phyloP scores from a whole-genome alignment of 92 coral and sea anemone species.

The Palythoa grandis region DNA sequence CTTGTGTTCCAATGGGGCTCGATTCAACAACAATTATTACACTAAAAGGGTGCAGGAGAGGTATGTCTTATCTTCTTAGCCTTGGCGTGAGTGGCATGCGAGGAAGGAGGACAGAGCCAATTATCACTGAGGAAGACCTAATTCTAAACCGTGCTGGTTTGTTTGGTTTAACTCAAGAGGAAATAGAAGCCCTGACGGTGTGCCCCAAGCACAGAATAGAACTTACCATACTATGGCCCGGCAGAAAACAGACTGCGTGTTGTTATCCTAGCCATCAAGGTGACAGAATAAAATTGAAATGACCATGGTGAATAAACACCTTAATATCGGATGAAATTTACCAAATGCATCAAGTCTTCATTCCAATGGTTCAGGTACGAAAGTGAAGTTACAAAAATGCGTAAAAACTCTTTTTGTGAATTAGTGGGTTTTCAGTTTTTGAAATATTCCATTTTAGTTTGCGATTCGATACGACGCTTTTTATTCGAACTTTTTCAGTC shows the following conservation, averaged over 20 bases:
- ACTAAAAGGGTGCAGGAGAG: not conserved
- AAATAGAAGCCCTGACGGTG: conserved; percentile 15
- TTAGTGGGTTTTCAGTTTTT: not conserved
- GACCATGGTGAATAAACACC: conserved; percentile 27
- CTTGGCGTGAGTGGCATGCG: no score
- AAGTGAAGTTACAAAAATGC: not conserved
- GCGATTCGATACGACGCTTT: no score
- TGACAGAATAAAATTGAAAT: conserved; percentile 11
- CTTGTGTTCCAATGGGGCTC: no score
- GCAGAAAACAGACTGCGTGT: conserved; percentile 46
- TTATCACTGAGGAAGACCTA: no score
- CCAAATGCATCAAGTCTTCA: not conserved
- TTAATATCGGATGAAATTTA: conserved; percentile 39
- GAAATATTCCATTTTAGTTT: not conserved
- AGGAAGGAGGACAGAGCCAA: no score
- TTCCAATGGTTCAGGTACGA: conserved; percentile 56
- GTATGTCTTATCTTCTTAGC: not conserved
- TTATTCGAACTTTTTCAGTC: no score
- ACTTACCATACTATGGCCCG: conserved; percentile 53
- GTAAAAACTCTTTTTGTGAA: not conserved
- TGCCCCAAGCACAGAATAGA: conserved; percentile 51
- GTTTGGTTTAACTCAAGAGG: not conserved
- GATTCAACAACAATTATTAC: not conserved
- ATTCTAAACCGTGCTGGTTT: no score
- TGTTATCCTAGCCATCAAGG: conserved; percentile 51